Conservation (phyloP, 2,797 vertebrate genomes). For the Coregonus sp. region DNA sequence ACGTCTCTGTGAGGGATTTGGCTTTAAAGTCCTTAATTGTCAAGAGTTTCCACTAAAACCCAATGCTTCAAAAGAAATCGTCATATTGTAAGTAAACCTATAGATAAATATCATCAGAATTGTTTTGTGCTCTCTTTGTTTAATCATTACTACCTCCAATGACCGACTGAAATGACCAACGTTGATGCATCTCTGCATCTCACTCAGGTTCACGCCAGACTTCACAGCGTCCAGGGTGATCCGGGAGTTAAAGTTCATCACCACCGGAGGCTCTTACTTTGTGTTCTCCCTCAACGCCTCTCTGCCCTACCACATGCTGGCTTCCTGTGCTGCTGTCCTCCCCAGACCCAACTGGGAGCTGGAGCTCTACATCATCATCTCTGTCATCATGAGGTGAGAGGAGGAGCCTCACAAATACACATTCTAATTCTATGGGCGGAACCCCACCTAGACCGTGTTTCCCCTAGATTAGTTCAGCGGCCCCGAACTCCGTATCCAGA, state of each 20-base stretch:
- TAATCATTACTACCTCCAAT: neutral
- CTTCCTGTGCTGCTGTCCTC: constrained; percentile 82
- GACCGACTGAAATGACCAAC: neutral
- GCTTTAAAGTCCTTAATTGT: constrained; percentile 86
- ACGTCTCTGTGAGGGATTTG: constrained; percentile 83
- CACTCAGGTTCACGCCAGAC: constrained; percentile 84
- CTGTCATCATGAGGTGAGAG: constrained; percentile 85
- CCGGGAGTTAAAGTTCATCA: constrained; percentile 81
- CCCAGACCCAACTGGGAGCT: constrained; percentile 86
- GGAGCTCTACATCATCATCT: constrained; percentile 84
- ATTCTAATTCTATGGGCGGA: neutral
- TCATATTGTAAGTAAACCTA: constrained; percentile 80
- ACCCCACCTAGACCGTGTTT: neutral
- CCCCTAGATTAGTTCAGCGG: neutral
- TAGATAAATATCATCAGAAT: neutral
- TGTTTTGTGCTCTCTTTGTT: neutral
- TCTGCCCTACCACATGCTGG: constrained; percentile 87
- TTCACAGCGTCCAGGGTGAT: constrained; percentile 86
- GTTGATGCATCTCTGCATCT: neutral
- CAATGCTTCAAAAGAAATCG: constrained; percentile 82
- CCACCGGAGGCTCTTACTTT: constrained; percentile 81
- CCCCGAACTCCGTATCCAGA: neutral
- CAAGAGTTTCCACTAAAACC: constrained; percentile 82
- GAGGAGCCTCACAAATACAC: neutral
- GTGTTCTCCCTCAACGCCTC: constrained; percentile 84